Evolutionary conservation across 53 echinoderm and acorn worm genomes (phyloP), one percentile per base, ranked within the genome.

Genomic region (Patiria pectinifera): DNA sequence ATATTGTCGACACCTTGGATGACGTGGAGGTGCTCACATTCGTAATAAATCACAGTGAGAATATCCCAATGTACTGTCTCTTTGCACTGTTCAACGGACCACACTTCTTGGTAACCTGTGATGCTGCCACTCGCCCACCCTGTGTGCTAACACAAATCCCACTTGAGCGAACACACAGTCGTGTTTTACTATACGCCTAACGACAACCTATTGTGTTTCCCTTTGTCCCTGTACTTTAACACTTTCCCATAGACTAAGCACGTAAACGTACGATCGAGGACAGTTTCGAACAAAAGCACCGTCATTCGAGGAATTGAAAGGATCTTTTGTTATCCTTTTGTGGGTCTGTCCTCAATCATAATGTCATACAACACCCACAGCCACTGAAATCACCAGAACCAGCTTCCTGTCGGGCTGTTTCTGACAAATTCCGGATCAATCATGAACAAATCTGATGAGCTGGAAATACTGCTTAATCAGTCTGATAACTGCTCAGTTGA

Each of bases 401-500:
- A 89, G 59, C 35, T 48, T 70, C 62, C 63, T 91, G 19, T 83
- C 69, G 26, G 70, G 69, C 6, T 70, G 82, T 25, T 83, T 59
- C 71, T 91, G 5, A 91, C 91, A 44, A 91, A 91, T 13, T 61
- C 83, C 59, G 45, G 83, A 23, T 91, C 91, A 11, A 48, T 82
- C 60, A 47, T 91, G 45, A 91, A 91, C 23, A 81, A 83, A 81
- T 18, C 69, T 91, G 91, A 91, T 91, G 91, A 91, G 83, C 82
- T 91, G 48, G 82, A 63, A 82, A 70, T 82, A 18, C 63, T 91
- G 23, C 46, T 91, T 44, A 70, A 69, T 45, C 83, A 81, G 70
- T 3, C 69, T 22, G 48, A 91, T 69, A 26, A 6, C 48, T 48
- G 11, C 16, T 69, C 69, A 2, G 62, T 83, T 72, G 84, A 91